Evolutionary conservation across 2,113 vertebrate species (phyloP), one percentile per base, ranked within the genome.

Genomic region (Lonchura striata): DNA sequence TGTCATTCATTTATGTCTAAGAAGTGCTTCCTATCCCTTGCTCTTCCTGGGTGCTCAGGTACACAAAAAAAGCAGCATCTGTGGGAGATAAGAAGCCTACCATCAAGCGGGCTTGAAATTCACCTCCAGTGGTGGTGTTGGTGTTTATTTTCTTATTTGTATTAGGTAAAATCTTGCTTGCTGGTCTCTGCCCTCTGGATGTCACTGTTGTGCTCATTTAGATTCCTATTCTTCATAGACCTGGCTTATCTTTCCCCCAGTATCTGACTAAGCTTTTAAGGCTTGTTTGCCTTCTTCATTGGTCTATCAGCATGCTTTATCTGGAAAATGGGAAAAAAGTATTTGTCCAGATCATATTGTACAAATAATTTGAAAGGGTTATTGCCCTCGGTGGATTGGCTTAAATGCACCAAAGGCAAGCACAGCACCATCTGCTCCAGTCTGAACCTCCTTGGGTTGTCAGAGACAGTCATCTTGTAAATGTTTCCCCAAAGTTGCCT

Each of bases 151-250:
- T 46, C 46, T 60, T 42, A 12, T 6, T 37, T 37, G 3, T 54
- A 0, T 54, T 68, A 30, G 86, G 49, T 49, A 61, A 64, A 71
- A 50, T 46, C 44, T 30, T 92, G 33, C 57, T 92, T 52, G 42
- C 61, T 65, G 31, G 31, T 85, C 50, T 83, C 52, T 92, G 74
- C 41, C 95, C 96, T 92, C 65, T 86, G 94, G 97, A 79, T 82
- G 95, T 97, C 94, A 69, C 95, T 97, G 93, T 96, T 96, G 96
- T 39, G 71, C 82, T 86, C 94, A 6, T 68, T 94, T 95, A 71
- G 46, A 92, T 82, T 76, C 22, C 41, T 83, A 10, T n/a, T 65
- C n/a, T 50, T 71, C 44, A 11, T 19, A 15, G 31, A 4, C n/a
- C 23, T 63, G 66, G 37, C 59, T 85, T 65, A 24, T 81, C n/a